Evolutionary conservation across 2,113 vertebrate genomes (phyloP).

Genomic region (Bufo gargarizans): DNA sequence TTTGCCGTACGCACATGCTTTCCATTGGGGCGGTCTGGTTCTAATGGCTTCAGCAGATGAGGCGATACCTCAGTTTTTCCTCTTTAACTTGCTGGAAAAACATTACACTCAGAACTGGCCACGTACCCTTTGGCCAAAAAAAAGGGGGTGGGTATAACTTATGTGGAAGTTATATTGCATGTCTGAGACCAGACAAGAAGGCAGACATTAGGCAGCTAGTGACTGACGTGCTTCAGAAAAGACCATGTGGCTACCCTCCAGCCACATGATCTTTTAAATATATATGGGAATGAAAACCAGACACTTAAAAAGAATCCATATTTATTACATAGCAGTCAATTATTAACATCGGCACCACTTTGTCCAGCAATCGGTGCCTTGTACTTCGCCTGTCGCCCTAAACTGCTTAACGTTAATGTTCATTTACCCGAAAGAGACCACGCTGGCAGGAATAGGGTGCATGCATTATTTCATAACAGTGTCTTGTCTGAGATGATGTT

Average conservation of each 20-base stretch:
- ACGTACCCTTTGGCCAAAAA: neutral
- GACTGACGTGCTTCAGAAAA: neutral
- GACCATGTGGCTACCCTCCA: neutral
- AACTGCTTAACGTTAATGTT: neutral
- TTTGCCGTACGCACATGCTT: neutral
- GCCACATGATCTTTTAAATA: no score
- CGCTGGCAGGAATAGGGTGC: neutral
- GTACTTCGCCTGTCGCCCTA: neutral
- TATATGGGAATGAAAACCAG: neutral
- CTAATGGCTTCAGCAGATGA: conserved; percentile 49
- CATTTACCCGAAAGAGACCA: neutral
- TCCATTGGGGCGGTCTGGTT: neutral
- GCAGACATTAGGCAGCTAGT: neutral
- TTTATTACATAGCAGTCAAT: conserved; percentile 37
- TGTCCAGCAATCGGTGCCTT: conserved; percentile 55
- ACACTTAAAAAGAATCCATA: conserved; percentile 36
- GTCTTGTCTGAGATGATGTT: neutral
- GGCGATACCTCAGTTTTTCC: conserved; percentile 34
- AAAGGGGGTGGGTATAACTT: neutral
- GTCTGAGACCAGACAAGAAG: neutral
- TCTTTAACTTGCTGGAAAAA: conserved; percentile 30
- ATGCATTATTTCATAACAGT: conserved; percentile 12
- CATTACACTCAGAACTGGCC: neutral
- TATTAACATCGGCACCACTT: conserved; percentile 29
- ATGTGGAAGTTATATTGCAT: neutral